Evolutionary conservation across 2,797 vertebrate genomes (phyloP), one percentile per base, ranked within the genome.

Genomic region (Liasis olivaceus): DNA sequence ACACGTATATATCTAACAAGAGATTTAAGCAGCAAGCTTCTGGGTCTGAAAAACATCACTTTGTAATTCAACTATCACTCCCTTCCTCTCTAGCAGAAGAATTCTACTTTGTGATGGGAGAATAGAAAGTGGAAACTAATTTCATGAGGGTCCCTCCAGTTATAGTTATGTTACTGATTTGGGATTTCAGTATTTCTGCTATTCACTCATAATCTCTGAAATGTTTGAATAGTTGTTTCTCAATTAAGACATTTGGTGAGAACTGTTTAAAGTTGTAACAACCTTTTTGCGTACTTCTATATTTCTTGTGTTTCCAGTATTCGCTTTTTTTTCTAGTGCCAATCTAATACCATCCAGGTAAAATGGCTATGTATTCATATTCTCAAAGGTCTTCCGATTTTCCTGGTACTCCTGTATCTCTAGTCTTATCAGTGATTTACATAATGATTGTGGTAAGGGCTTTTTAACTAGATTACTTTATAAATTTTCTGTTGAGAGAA

Each of bases 241-340:
- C 95, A 95, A 96, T 96, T 94, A 93, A 95, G 95, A 94, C 94
- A 96, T 95, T 94, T 97, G 93, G 95, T 96, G 91, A 91, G 95
- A 97, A 95, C 96, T 96, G 95, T 13, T 96, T 97, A 95, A 94
- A 96, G 95, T 96, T 94, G 95, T 95, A 96, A 95, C 95, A 96
- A 96, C 95, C 93, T 94, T 97, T 96, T 96, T 92, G 88, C 95
- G 87, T 92, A 92, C 11, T 93, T 93, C 96, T 95, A 89, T 94
- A 91, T 95, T 95, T 94, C 90, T 93, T 89, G 93, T 88, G 93
- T 87, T 93, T 95, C 93, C 42, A 91, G 87, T 94, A 94, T 92
- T 89, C 90, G 93, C 96, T 94, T 93, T 91, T 94, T 90, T 94
- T 93, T 93, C 92, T 89, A 59, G 69, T 94, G 89, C 59, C 87